Evolutionary conservation across 1,140 invertebrate species (phyloP), one percentile per base, ranked within the genome.

Genomic region (Spodoptera litura): DNA sequence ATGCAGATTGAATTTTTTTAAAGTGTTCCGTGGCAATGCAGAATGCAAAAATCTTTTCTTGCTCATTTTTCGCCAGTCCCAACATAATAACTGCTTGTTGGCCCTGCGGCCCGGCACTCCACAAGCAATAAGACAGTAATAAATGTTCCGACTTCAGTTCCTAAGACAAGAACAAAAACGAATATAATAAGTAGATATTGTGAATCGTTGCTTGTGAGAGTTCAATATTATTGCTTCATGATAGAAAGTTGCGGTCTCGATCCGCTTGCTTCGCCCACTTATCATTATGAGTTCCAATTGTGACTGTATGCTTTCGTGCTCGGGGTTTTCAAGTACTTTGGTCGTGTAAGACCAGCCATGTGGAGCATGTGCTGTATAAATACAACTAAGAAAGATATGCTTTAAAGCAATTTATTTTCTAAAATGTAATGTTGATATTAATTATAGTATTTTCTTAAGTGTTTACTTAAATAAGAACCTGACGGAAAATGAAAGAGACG

Each of bases 101-200:
- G 85, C 85, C 87, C 88, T 80, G 79, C 80, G 81, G 87, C 89
- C 89, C 79, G 82, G 85, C 92, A 89, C 89, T 93, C 87, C 87
- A 89, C 90, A 89, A 90, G 87, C 91, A 94, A 94, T 94, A 93
- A 93, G 90, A 93, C 88, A 91, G 91, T 94, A 94, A 94, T 94
- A 94, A 93, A 93, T 93, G 92, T 91, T 94, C 89, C 85, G 88
- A 87, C 89, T 91, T 94, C 89, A 86, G 88, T 87, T 90, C 87
- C 82, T 89, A 92, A 93, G 90, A 87, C 84, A 90, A 88, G 89
- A 90, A 90, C 88, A 90, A 92, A 93, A 94, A 92, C 84, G 85
- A 83, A 90, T 90, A 92, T 93, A 91, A 89, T 93, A 92, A 92
- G 89, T 91, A 87, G 91, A 93, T 93, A 92, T 92, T 90, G 89